phyloP scores from a whole-genome alignment of 2,797 vertebrate species.

The Peromyscus eremicus region DNA sequence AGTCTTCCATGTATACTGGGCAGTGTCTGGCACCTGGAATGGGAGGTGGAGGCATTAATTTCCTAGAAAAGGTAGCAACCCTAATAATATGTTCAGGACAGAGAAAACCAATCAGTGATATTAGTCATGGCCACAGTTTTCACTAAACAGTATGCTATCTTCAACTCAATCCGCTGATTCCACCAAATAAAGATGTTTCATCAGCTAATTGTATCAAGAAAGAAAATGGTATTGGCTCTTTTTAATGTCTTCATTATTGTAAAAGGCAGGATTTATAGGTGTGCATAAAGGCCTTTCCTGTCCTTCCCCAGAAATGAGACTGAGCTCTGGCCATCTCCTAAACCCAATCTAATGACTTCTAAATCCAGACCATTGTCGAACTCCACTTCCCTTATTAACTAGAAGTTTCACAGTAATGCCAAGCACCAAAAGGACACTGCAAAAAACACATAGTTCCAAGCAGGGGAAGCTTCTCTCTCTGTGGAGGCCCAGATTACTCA shows the following conservation, averaged over 20 bases:
- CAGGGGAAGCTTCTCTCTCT: background rate
- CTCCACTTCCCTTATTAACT: slow-evolving; percentile 15
- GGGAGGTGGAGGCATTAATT: slow-evolving; percentile 36
- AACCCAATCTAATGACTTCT: slow-evolving; percentile 13
- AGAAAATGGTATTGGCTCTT: slow-evolving; percentile 66
- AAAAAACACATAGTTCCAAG: background rate
- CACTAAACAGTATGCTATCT: slow-evolving; percentile 52
- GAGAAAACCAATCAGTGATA: slow-evolving; percentile 40
- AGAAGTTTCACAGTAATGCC: slow-evolving; percentile 8
- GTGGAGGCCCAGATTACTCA: too few species aligned
- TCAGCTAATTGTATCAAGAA: slow-evolving; percentile 69
- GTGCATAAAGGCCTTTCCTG: slow-evolving; percentile 57
- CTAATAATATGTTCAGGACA: slow-evolving; percentile 6
- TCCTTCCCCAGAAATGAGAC: slow-evolving; percentile 53
- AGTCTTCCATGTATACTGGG: background rate
- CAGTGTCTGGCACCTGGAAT: background rate
- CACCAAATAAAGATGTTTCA: slow-evolving; percentile 60
- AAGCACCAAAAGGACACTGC: background rate
- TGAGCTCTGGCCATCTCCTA: slow-evolving; percentile 56
- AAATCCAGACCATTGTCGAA: background rate
- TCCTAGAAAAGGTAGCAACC: background rate
- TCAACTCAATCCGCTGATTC: slow-evolving; percentile 61
- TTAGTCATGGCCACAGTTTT: slow-evolving; percentile 42
- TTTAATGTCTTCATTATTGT: slow-evolving; percentile 71
- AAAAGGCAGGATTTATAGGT: slow-evolving; percentile 75